phyloP scores from a whole-genome alignment of 2,888 invertebrate species.

The Clanis bilineata region DNA sequence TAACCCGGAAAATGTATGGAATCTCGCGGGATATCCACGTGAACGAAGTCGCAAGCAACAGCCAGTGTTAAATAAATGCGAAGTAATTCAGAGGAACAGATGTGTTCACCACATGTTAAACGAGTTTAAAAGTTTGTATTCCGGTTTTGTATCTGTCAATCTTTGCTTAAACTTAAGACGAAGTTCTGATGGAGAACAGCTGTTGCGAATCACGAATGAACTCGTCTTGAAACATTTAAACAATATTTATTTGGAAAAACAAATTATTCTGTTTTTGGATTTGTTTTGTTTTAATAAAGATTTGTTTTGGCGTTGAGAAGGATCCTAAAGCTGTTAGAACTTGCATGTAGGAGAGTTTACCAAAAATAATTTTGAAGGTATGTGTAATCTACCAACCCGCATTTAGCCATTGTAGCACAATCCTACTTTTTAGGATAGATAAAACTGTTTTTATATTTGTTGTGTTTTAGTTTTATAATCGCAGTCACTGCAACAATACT shows the following conservation, averaged over 20 bases:
- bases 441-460: too few species aligned
- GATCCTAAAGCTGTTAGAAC: too few species aligned
- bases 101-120: not conserved
- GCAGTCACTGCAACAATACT: too few species aligned
- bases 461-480: too few species aligned
- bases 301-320: not conserved
- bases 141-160: conserved; percentile 7
- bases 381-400: too few species aligned
- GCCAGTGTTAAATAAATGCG: not conserved
- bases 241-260: not conserved
- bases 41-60: too few species aligned
- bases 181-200: not conserved
- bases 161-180: not conserved
- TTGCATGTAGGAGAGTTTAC: too few species aligned
- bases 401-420: too few species aligned
- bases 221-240: not conserved
- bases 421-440: too few species aligned
- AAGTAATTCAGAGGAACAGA: not conserved
- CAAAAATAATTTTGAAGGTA: too few species aligned
- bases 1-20: too few species aligned
- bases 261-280: not conserved
- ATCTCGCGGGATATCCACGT: too few species aligned
- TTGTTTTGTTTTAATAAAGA: not conserved
- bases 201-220: not conserved
- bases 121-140: conserved; percentile 1